Evolutionary conservation across 2,113 vertebrate genomes (phyloP).

Genomic region (Orycteropus afer): DNA sequence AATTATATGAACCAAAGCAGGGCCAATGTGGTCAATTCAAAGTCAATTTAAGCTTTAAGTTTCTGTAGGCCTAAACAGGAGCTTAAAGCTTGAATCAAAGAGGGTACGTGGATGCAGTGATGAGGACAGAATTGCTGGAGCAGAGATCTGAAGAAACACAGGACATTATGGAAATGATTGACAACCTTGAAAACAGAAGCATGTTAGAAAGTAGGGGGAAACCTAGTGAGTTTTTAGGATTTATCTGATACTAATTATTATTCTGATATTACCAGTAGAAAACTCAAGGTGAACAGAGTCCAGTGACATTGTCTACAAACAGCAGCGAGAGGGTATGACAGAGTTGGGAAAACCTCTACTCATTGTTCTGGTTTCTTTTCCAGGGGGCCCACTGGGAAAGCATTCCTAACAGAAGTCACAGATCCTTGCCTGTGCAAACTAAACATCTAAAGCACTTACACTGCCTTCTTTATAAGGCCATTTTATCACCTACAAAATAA

Average conservation of each 20-base stretch:
- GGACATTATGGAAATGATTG: background rate
- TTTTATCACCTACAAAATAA: constrained; percentile 22
- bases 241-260: background rate
- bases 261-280: constrained; percentile 28
- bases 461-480: background rate
- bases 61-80: background rate
- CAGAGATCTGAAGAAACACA: background rate
- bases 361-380: background rate
- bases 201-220: background rate
- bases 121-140: background rate
- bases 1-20: background rate
- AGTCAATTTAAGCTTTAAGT: no score
- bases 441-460: background rate
- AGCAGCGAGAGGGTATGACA: background rate
- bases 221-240: background rate
- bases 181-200: background rate
- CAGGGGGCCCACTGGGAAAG: background rate
- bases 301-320: background rate
- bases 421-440: no score
- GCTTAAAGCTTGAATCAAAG: background rate
- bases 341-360: background rate
- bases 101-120: background rate
- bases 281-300: background rate
- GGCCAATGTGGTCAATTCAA: background rate
- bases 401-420: background rate